These are phyloP conservation scores for Synchiropus splendidus DNA, from an alignment of 2,113 vertebrate species.

Conservation along the genomic window DNA sequence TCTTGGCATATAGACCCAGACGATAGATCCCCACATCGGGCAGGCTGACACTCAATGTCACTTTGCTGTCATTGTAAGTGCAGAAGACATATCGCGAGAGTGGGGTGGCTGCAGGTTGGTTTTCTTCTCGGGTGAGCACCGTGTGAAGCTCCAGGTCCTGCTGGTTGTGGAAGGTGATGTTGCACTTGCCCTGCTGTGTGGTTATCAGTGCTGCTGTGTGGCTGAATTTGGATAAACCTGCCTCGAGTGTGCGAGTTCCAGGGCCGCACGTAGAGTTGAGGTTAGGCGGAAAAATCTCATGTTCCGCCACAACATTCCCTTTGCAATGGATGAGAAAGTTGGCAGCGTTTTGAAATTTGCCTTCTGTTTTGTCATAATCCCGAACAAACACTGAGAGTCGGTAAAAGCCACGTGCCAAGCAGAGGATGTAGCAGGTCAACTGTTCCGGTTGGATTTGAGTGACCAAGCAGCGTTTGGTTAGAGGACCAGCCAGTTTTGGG, in stretches of 20 bases:
- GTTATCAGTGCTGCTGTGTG: slow-evolving; percentile 58
- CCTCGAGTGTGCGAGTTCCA: slow-evolving; percentile 55
- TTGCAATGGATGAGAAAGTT: slow-evolving; percentile 68
- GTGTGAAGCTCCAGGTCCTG: slow-evolving; percentile 33
- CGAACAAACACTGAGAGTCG: slow-evolving; percentile 67
- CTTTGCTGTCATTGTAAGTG: slow-evolving; percentile 66
- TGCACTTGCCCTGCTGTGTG: slow-evolving; percentile 67
- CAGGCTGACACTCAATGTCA: slow-evolving; percentile 57
- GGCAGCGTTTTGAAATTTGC: slow-evolving; percentile 59
- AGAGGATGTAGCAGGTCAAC: slow-evolving; percentile 66
- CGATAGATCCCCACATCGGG: slow-evolving; percentile 57
- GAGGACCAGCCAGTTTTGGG: slow-evolving; percentile 36
- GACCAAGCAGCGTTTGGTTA: slow-evolving; percentile 61
- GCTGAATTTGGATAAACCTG: slow-evolving; percentile 64
- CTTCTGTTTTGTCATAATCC: slow-evolving; percentile 49
- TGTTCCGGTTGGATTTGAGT: slow-evolving; percentile 62
- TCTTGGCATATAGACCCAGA: slow-evolving; percentile 61
- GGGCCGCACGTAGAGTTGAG: slow-evolving; percentile 63
- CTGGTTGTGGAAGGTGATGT: slow-evolving; percentile 64
- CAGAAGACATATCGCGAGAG: slow-evolving; percentile 63
- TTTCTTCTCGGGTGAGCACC: slow-evolving; percentile 42
- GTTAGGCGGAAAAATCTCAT: slow-evolving; percentile 60
- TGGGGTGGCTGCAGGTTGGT: slow-evolving; percentile 14
- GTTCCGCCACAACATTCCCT: slow-evolving; percentile 29
- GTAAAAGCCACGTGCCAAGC: slow-evolving; percentile 64